Evolutionary conservation across 2,888 invertebrate genomes (phyloP), one percentile per base, ranked within the genome.

Genomic region (Folsomia candida): DNA sequence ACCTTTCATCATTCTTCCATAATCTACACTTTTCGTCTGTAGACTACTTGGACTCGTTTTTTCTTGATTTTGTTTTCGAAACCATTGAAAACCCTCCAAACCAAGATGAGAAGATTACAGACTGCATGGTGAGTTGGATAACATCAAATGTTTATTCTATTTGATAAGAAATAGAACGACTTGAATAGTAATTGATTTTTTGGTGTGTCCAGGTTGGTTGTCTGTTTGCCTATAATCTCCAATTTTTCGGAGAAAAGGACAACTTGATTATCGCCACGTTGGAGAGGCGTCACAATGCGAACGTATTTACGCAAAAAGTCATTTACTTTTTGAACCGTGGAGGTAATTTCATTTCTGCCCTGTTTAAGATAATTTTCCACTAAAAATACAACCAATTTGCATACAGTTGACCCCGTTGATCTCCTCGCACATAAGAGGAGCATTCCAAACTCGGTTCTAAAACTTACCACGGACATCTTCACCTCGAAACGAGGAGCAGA

Each of bases 181-280:
- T n/a, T n/a, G n/a, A n/a, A n/a, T n/a, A n/a, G n/a, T n/a, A n/a
- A n/a, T n/a, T n/a, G n/a, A n/a, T n/a, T n/a, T n/a, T n/a, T n/a
- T n/a, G n/a, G n/a, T n/a, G n/a, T n/a, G n/a, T n/a, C n/a, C n/a
- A n/a, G n/a, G n/a, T n/a, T n/a, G n/a, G n/a, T n/a, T n/a, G n/a
- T n/a, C n/a, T 96, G 58, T 86, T 97, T 47, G 91, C 95, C 0
- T 94, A 92, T 83, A 97, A 97, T 85, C 86, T 96, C 54, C 96
- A 97, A 84, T 95, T 94, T 82, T 64, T 57, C 1, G 78, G 68
- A 22, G 62, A 63, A 22, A 83, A 85, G 6, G 90, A 91, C 67
- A 93, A 91, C 82, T 85, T 91, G 2, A 86, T 92, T 14, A 83
- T 93, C 20, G 88, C 88, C 77, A 89, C 90, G 0, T 84, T 93